phyloP scores from a whole-genome alignment of 2,797 vertebrate genomes.

The Linurgus olivaceus region DNA sequence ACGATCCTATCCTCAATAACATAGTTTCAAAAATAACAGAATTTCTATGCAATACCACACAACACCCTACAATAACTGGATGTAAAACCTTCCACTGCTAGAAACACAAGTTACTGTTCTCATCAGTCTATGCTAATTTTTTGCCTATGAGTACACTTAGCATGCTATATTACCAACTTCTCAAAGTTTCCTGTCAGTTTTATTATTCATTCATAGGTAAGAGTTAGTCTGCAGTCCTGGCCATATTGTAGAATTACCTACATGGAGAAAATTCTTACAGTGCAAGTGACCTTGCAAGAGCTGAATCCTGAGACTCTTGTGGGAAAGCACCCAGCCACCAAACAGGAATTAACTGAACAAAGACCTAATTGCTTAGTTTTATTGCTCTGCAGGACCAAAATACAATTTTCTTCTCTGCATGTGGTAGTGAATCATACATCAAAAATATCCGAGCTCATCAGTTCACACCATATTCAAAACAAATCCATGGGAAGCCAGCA shows the following conservation, averaged over 20 bases:
- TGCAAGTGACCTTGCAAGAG: neutral
- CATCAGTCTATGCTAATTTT: neutral
- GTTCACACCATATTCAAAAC: slow-evolving; percentile 31
- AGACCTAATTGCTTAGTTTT: slow-evolving; percentile 48
- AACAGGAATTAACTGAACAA: neutral
- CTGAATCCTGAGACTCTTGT: neutral
- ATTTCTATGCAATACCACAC: neutral
- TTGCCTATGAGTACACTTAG: neutral
- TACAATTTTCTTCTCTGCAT: slow-evolving; percentile 56
- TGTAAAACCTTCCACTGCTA: neutral
- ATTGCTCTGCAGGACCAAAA: slow-evolving; percentile 59
- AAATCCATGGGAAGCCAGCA: slow-evolving; percentile 43
- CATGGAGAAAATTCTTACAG: neutral
- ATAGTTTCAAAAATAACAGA: neutral
- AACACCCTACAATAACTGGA: neutral
- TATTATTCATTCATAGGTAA: neutral
- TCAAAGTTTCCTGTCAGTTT: neutral
- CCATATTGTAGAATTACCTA: neutral
- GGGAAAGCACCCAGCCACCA: neutral
- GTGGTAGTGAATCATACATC: slow-evolving; percentile 68
- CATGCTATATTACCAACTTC: neutral
- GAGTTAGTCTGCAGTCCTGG: neutral
- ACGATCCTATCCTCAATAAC: neutral
- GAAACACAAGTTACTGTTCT: neutral
- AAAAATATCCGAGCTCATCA: slow-evolving; percentile 62